Conservation (phyloP, 2,888 invertebrate species). For the Hypena proboscidalis region DNA sequence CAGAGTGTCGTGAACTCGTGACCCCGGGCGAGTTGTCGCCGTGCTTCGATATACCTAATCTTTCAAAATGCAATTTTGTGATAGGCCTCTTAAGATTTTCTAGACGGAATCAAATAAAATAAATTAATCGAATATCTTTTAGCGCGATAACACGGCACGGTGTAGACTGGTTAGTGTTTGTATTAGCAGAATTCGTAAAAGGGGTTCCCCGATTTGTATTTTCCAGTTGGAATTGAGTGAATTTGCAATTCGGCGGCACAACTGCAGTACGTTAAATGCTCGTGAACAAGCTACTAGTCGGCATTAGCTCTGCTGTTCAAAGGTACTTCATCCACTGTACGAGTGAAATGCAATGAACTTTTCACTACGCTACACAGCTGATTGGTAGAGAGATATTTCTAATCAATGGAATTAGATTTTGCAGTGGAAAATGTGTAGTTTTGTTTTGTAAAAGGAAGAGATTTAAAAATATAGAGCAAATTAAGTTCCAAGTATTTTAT, state of each 20-base stretch:
- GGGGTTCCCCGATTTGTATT: conserved; percentile 21
- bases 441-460: too few relatives aligned
- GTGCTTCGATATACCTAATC: too few relatives aligned
- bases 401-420: conserved; percentile 22
- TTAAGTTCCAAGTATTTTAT: too few relatives aligned
- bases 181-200: conserved; percentile 13
- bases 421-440: too few relatives aligned
- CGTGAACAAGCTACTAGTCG: conserved; percentile 34
- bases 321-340: conserved; percentile 25
- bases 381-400: conserved; percentile 28
- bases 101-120: conserved; percentile 9
- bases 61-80: too few relatives aligned
- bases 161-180: conserved; percentile 6
- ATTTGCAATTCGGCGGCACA: conserved; percentile 41
- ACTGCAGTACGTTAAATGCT: conserved; percentile 37
- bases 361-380: conserved; percentile 22
- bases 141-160: conserved; percentile 13
- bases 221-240: conserved; percentile 33
- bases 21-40: too few relatives aligned
- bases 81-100: conserved; percentile 10
- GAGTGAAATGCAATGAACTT: conserved; percentile 36
- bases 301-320: conserved; percentile 40
- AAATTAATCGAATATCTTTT: conserved; percentile 18
- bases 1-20: too few relatives aligned
- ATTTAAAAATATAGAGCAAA: too few relatives aligned